Evolutionary conservation across 2,888 invertebrate species (phyloP), one percentile per base, ranked within the genome.

Genomic region (Chalcis sispes): DNA sequence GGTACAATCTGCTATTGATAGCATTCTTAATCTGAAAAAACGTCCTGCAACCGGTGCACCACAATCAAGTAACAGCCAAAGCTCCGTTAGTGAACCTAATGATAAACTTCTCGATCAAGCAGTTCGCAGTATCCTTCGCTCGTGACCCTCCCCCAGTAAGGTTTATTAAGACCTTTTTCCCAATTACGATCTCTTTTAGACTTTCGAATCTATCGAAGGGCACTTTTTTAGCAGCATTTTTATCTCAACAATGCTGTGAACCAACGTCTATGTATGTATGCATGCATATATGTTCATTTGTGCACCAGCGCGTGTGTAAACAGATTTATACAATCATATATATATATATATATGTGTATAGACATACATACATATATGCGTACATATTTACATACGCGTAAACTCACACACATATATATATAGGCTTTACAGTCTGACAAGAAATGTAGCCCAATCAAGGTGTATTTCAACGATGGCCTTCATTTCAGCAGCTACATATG

Each of bases 1-100:
- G 87, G 94, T 95, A 78, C 94, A 95, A 87, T 94, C 93, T 84
- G 95, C 95, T 79, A 95, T 95, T 82, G 94, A 95, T 86, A 94
- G 94, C 85, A 95, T 95, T 84, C 89, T 95, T 78, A 94, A 94
- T 88, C 89, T 94, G 81, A 94, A 94, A 85, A 86, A 88, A 78
- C 81, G 86, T 72, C 87, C 87, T 56, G 79, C 84, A 52, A 78
- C 66, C n/a, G 50, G 81, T 23, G 75, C 79, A 52, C 72, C 71
- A n/a, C 23, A 65, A 5, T 59, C 67, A 50, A 69, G 32, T 3
- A 77, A 65, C 32, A 71, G 66, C 73, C 81, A 79, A 76, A 78
- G 83, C 62, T 81, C 84, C 73, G 77, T 80, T 54, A 76, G 82
- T 79, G 87, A 88, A 74, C 80, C 86, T 8, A 87, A 85, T 81